phyloP scores from a whole-genome alignment of 2,888 invertebrate species.

The Caenorhabditis virilis region DNA sequence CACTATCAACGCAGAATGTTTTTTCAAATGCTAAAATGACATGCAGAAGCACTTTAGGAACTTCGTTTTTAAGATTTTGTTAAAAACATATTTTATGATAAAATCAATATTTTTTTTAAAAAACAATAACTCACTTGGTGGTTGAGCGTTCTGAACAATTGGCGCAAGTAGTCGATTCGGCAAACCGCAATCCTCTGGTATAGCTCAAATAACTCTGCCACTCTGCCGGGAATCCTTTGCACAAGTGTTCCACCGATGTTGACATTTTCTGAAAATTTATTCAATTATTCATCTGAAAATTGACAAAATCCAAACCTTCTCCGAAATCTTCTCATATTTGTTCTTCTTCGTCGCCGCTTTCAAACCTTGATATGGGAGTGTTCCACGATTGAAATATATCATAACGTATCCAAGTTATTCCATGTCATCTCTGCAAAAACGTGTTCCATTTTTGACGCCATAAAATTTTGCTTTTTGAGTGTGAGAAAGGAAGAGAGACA shows the following conservation, averaged over 20 bases:
- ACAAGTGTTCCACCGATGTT: constrained; percentile 94
- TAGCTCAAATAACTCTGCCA: constrained; percentile 99
- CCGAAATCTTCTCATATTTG: constrained; percentile 98
- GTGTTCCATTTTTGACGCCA: no score
- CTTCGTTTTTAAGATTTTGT: no score
- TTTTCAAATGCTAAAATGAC: no score
- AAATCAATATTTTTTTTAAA: no score
- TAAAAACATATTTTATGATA: no score
- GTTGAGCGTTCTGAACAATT: constrained; percentile 95
- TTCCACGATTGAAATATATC: constrained; percentile 94
- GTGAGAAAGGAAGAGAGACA: no score
- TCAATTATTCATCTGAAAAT: not conserved
- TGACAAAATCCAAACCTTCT: constrained; percentile 74
- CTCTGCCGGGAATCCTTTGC: constrained; percentile 98
- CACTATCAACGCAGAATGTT: no score
- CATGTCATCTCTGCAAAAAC: constrained; percentile 50
- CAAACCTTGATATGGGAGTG: constrained; percentile 92
- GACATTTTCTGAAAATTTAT: constrained; percentile 82
- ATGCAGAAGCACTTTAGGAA: no score
- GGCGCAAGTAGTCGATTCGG: constrained; percentile 98
- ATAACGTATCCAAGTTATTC: constrained; percentile 79
- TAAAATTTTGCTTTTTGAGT: not conserved
- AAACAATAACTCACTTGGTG: constrained; percentile 79
- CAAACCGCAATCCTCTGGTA: constrained; percentile 94
- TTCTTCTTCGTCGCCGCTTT: constrained; percentile 96